phyloP scores from a whole-genome alignment of 2,888 invertebrate genomes.

The Empis stercorea region DNA sequence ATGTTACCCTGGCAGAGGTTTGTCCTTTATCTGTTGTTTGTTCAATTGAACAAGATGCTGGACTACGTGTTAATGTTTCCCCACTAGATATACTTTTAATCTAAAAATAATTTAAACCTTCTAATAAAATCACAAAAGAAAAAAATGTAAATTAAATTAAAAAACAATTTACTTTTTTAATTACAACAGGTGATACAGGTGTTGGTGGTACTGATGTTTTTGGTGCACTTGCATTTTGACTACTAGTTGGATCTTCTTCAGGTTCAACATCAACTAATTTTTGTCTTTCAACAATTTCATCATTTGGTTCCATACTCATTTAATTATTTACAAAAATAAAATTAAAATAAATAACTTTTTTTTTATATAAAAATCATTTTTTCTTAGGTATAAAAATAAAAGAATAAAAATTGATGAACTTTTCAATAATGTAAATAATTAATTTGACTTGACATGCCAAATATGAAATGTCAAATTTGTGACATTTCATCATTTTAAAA shows the following conservation, averaged over 20 bases:
- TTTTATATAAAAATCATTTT: too few species aligned
- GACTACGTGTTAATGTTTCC: conserved; percentile 26
- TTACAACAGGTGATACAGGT: conserved; percentile 30
- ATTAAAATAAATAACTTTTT: too few species aligned
- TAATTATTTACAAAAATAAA: too few species aligned
- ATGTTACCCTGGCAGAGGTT: conserved; percentile 30
- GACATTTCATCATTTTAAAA: too few species aligned
- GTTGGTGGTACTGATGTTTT: conserved; percentile 27
- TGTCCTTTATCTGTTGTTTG: conserved; percentile 30
- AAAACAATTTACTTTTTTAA: conserved; percentile 27
- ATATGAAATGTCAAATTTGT: too few species aligned
- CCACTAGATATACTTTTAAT: conserved; percentile 35
- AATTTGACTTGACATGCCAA: too few species aligned
- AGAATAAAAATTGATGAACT: too few species aligned
- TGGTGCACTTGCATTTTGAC: conserved; percentile 17
- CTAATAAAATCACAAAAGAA: not conserved
- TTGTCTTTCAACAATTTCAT: conserved; percentile 36
- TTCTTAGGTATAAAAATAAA: too few species aligned
- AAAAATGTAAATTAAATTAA: not conserved
- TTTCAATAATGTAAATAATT: too few species aligned
- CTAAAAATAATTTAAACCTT: too few species aligned
- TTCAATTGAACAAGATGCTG: conserved; percentile 34
- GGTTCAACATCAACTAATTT: conserved; percentile 35
- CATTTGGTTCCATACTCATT: conserved; percentile 31
- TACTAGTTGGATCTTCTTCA: conserved; percentile 24